Conservation (phyloP, 2,888 invertebrate genomes). For the Nemoura dubitans region DNA sequence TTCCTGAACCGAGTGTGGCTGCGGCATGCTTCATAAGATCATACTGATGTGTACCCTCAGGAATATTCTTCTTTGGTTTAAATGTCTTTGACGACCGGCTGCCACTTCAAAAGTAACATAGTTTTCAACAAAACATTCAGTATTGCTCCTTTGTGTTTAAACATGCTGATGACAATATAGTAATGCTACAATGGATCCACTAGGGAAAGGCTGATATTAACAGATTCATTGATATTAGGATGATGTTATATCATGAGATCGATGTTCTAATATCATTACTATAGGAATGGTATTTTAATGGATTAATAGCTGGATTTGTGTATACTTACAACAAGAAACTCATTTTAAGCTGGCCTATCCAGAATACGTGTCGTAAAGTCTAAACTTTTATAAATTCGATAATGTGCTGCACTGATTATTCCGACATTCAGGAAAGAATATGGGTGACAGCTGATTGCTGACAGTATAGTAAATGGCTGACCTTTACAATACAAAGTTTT, state of each 20-base stretch:
- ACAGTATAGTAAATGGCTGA: background rate
- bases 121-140: background rate
- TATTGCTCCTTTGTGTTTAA: no score
- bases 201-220: no score
- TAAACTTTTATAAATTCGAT: background rate
- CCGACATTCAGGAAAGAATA: background rate
- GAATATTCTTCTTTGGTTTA: conserved; percentile 98
- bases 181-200: background rate
- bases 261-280: no score
- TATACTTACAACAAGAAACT: conserved; percentile 73
- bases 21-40: conserved; percentile 99
- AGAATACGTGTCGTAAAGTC: background rate
- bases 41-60: conserved; percentile 98
- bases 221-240: no score
- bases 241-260: no score
- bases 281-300: no score
- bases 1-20: conserved; percentile 96
- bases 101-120: conserved; percentile 67
- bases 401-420: background rate
- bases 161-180: no score
- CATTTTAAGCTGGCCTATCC: conserved; percentile 59
- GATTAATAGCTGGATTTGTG: background rate
- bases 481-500: background rate
- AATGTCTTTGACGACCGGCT: conserved; percentile 96
- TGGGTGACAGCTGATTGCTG: conserved; percentile 19